Percentiles rank a stretch among this genome's conserved stretches.
Conservation (phyloP, 2,888 invertebrate species). For the Netelia inedita region DNA sequence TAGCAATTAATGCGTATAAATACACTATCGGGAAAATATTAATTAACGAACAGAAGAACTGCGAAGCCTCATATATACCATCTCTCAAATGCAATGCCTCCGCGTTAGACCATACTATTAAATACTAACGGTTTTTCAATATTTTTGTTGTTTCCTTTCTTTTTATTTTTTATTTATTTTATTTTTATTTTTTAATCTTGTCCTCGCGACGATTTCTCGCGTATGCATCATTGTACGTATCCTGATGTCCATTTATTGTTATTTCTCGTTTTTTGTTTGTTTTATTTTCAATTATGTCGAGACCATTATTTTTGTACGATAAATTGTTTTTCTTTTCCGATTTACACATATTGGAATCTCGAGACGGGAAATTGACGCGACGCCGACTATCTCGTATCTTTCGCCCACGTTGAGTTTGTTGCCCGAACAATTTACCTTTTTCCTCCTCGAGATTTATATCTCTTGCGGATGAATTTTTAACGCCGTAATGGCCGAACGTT, state of each 20-base stretch:
- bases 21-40: conserved; percentile 49
- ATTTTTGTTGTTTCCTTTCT: conserved; percentile 46
- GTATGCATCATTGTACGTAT: neutral
- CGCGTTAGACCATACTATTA: conserved; percentile 62
- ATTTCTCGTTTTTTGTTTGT: neutral
- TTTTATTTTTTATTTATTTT: conserved; percentile 44
- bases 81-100: conserved; percentile 51
- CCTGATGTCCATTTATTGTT: neutral
- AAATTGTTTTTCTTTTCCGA: conserved; percentile 7
- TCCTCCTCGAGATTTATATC: neutral
- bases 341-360: conserved; percentile 26
- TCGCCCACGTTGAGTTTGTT: neutral
- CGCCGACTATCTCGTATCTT: neutral
- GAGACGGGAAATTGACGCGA: neutral
- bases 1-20: conserved; percentile 32
- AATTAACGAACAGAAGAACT: conserved; percentile 60
- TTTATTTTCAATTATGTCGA: neutral
- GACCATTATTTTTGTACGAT: neutral
- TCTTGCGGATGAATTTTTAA: conserved; percentile 42
- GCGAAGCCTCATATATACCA: conserved; percentile 37
- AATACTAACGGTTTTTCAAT: conserved; percentile 71
- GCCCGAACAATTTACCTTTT: neutral
- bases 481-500: neutral
- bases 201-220: neutral
- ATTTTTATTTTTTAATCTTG: neutral